Percentiles rank a stretch among this genome's conserved stretches.
Evolutionary conservation across 2,113 vertebrate species (phyloP).

Genomic region (Diadophis punctatus): DNA sequence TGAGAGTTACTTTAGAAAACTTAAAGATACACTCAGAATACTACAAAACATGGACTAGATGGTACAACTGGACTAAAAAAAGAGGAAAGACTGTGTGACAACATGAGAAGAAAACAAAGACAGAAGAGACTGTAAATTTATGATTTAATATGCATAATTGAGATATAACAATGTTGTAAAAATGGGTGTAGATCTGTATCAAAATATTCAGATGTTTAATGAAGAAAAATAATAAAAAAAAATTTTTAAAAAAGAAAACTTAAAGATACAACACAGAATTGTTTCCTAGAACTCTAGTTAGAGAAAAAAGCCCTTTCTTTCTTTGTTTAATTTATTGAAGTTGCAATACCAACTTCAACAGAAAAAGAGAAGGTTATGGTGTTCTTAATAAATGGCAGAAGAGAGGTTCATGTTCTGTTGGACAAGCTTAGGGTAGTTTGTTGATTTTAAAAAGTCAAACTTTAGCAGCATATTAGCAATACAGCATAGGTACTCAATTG

Average conservation of each 20-base stretch:
- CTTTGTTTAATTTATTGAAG: constrained; percentile 20
- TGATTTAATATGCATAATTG: no score
- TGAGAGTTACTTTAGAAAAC: neutral
- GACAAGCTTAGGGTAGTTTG: neutral
- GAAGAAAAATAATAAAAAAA: no score
- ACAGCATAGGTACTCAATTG: constrained; percentile 20
- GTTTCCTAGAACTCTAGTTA: constrained; percentile 11
- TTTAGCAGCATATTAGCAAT: neutral
- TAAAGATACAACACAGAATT: constrained; percentile 15
- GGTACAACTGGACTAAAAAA: no score
- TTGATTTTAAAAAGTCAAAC: constrained; percentile 14
- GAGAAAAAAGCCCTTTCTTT: neutral
- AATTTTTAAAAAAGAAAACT: no score
- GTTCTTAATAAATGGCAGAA: constrained; percentile 11
- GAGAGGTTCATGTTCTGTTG: constrained; percentile 12
- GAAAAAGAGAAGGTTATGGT: constrained; percentile 1
- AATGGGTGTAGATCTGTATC: no score
- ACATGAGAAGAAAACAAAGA: no score
- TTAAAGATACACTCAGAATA: no score
- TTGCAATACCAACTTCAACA: constrained; percentile 6
- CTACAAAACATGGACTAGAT: no score
- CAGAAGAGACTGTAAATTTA: no score
- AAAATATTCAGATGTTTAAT: no score
- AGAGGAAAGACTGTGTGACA: no score
- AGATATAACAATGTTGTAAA: no score